A percentile compares a stretch with the other conserved stretches of the same genome.
phyloP scores from a whole-genome alignment of 2,113 vertebrate species.

The Vulpes lagopus region DNA sequence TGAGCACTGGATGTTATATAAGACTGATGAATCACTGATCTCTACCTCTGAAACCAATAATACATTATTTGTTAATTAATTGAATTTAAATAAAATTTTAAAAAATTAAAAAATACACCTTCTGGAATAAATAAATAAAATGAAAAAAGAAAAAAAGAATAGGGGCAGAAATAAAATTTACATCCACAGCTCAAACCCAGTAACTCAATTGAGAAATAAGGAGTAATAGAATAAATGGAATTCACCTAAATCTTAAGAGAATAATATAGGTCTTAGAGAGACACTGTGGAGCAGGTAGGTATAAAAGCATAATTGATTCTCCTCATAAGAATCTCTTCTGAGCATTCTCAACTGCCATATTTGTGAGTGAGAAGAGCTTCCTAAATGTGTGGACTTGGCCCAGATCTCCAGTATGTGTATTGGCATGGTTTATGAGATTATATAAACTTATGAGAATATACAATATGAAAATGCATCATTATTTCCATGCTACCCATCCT shows the following conservation, averaged over 20 bases:
- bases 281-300: neutral
- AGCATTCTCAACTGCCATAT: neutral
- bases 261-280: neutral
- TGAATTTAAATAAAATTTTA: too few relatives aligned
- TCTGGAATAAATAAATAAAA: too few relatives aligned
- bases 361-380: neutral
- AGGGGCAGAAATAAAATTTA: neutral
- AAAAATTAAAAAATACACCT: too few relatives aligned
- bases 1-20: too few relatives aligned
- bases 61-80: too few relatives aligned
- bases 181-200: neutral
- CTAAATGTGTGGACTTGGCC: neutral
- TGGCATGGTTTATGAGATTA: neutral
- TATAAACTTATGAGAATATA: neutral
- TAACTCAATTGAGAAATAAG: neutral
- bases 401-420: neutral
- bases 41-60: too few relatives aligned
- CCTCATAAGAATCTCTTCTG: neutral
- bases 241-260: neutral
- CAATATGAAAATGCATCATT: neutral
- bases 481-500: neutral
- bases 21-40: too few relatives aligned
- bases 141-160: too few relatives aligned
- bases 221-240: neutral
- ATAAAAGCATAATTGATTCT: neutral